Evolutionary conservation across 1,140 invertebrate genomes (phyloP), one percentile per base, ranked within the genome.

Genomic region (Drosophila hydei): DNA sequence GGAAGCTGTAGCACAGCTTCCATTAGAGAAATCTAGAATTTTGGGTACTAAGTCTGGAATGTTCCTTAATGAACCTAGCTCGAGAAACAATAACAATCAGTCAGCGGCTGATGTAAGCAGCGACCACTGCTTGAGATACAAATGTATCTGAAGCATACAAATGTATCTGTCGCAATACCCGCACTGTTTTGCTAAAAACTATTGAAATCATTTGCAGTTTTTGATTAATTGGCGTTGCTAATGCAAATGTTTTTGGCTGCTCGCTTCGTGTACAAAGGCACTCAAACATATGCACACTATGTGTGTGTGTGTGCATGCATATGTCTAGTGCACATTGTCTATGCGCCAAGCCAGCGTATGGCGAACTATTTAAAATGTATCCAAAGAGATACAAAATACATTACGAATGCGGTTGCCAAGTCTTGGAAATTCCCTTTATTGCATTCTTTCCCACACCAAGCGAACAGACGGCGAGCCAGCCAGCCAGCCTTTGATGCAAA

Each of bases 361-460:
- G 71, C 54, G 64, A 65, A 85, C 70, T 85, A 85, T 85, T 85
- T 85, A 87, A 85, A 77, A 79, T 84, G 80, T 77, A 85, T 84
- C 80, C 80, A 67, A 84, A 77, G 80, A 85, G 80, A 85, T 85
- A 85, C 80, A 85, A 85, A 85, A 85, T 81, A 85, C 69, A 85
- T 80, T 85, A 79, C 77, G 76, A 73, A 68, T 70, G 61, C 79
- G 69, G 77, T 77, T 84, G 79, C 79, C 79, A 84, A 84, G 80
- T 85, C 79, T 84, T 85, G 80, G 80, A 85, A 85, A 85, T 85
- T 85, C 80, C 80, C 80, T 85, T 85, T 81, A 85, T 75, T 84
- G 79, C 80, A 85, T 85, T 85, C 81, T 85, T 85, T 85, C 77
- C 80, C 80, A 85, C 80, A 85, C 77, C 76, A 68, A 71, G n/a